Evolutionary conservation across 1,140 invertebrate species (phyloP).

Genomic region (Armadillidium nasatum): DNA sequence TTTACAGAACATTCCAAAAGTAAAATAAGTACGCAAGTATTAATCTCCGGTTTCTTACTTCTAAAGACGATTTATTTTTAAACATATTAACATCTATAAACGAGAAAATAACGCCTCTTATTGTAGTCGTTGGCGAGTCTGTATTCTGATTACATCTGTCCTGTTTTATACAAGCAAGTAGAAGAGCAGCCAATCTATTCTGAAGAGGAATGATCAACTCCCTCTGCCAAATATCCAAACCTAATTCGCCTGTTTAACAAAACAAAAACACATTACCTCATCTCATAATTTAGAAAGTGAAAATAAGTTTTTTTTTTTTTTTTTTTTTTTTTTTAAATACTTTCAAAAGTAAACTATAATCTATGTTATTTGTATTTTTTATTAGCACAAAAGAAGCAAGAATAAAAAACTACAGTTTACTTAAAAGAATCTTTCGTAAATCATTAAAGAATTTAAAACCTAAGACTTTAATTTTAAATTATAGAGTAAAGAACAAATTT

Average conservation of each 20-base stretch:
- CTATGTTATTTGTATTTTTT: too few relatives aligned
- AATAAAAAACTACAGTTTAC: too few relatives aligned
- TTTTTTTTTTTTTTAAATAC: too few relatives aligned
- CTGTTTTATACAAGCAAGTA: not conserved
- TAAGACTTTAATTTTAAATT: too few relatives aligned
- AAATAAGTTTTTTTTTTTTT: too few relatives aligned
- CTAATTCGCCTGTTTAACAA: not conserved
- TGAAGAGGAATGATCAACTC: not conserved
- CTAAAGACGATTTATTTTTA: not conserved
- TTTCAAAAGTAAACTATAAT: too few relatives aligned
- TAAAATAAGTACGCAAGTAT: not conserved
- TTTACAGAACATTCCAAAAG: not conserved
- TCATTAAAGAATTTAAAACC: too few relatives aligned
- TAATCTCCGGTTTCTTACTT: not conserved
- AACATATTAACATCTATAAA: slow-evolving; percentile 6
- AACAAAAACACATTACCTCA: too few relatives aligned
- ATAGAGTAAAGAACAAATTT: too few relatives aligned
- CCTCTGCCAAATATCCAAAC: not conserved
- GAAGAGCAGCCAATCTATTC: not conserved
- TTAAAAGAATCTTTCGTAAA: too few relatives aligned
- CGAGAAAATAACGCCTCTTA: not conserved
- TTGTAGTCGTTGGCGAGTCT: not conserved
- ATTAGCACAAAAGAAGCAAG: too few relatives aligned
- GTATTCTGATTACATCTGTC: not conserved
- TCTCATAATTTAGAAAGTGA: too few relatives aligned